Percentiles rank a stretch among this genome's conserved stretches.
Conservation (phyloP, 2,113 vertebrate genomes). For the Lophura nycthemera region DNA sequence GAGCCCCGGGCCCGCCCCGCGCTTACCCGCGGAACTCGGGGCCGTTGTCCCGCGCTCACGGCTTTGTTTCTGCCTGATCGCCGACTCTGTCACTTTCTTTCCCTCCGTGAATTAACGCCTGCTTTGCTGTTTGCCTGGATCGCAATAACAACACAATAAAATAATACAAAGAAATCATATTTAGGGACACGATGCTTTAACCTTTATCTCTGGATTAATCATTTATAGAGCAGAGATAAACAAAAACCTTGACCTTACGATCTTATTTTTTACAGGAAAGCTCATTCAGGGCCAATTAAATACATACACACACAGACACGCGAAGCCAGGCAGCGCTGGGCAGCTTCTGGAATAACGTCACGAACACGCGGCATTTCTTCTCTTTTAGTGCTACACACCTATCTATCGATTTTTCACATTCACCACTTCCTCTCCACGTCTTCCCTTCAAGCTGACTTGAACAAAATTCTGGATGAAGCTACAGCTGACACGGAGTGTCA, state of each 20-base stretch:
- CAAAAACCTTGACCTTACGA: neutral
- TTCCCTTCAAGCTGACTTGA: neutral
- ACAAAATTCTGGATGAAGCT: neutral
- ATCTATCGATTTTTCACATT: neutral
- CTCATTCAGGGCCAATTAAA: neutral
- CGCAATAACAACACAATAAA: neutral
- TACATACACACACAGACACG: neutral
- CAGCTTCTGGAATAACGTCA: neutral
- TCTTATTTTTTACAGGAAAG: neutral
- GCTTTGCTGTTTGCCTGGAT: neutral
- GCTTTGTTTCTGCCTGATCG: neutral
- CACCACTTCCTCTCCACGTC: neutral
- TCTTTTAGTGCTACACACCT: neutral
- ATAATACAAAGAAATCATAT: neutral
- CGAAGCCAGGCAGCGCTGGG: neutral
- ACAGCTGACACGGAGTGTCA: neutral
- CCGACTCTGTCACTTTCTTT: fast-evolving
- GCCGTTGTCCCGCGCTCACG: neutral
- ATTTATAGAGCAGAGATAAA: neutral
- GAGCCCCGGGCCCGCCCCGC: too few species aligned
- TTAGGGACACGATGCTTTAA: neutral
- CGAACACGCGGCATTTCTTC: neutral
- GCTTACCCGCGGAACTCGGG: too few species aligned
- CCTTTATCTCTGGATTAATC: neutral
- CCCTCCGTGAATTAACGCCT: fast-evolving